Evolutionary conservation across 2,113 vertebrate genomes (phyloP).

Genomic region (Girardinichthys multiradiatus): DNA sequence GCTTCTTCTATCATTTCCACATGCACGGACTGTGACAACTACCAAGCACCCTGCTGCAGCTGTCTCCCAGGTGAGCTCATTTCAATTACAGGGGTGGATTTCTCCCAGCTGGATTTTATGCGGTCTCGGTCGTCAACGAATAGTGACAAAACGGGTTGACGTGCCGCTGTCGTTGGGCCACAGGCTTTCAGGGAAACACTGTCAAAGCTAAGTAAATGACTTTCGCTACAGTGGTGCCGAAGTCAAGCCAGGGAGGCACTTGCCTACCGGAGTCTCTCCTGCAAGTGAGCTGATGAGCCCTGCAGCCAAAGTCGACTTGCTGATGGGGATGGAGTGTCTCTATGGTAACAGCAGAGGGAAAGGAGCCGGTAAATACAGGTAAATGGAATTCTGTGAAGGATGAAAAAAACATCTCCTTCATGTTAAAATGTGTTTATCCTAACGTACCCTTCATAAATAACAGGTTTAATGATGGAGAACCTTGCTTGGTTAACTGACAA

Average conservation of each 20-base stretch:
- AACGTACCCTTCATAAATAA: constrained; percentile 1
- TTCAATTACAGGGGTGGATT: constrained; percentile 74
- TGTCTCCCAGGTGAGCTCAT: constrained; percentile 74
- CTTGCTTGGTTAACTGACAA: background rate
- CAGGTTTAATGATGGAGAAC: background rate
- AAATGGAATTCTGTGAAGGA: constrained; percentile 74
- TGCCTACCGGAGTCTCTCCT: constrained; percentile 69
- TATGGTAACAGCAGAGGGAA: constrained; percentile 81
- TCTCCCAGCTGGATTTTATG: constrained; percentile 72
- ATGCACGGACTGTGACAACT: constrained; percentile 52
- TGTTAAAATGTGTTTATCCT: constrained; percentile 46
- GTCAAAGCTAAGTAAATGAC: constrained; percentile 63
- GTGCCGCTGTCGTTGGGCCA: constrained; percentile 34
- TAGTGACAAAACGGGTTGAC: constrained; percentile 60
- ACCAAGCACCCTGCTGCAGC: constrained; percentile 55
- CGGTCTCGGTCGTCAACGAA: constrained; percentile 62
- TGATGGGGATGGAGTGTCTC: constrained; percentile 80
- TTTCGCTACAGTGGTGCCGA: constrained; percentile 43
- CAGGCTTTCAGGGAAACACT: constrained; percentile 69
- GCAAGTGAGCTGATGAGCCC: constrained; percentile 67
- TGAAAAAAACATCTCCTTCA: constrained; percentile 38
- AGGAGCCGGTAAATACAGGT: constrained; percentile 77
- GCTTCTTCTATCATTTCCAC: constrained; percentile 30
- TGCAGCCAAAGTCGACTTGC: constrained; percentile 75
- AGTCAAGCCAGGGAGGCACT: constrained; percentile 68